Conservation (phyloP, 2,797 vertebrate species). For the Anguilla obscura region DNA sequence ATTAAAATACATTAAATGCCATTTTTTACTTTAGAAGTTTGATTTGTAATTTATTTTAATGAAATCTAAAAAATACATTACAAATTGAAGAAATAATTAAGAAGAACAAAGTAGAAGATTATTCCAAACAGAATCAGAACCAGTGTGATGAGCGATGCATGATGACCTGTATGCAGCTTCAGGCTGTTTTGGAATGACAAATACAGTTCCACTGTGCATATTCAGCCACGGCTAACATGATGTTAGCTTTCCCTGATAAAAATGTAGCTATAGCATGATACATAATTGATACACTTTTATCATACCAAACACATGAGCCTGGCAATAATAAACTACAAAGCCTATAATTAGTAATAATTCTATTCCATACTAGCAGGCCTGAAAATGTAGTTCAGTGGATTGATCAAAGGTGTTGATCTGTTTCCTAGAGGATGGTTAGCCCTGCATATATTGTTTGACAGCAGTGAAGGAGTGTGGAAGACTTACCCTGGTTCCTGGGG, state of each 20-base stretch:
- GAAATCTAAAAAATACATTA: not conserved
- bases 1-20: not conserved
- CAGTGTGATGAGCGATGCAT: too few species aligned
- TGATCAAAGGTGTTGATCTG: not conserved
- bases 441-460: not conserved
- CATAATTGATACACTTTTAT: not conserved
- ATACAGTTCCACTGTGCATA: not conserved
- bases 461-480: not conserved
- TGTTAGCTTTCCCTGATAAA: not conserved
- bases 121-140: not conserved
- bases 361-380: not conserved
- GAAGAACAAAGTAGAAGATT: not conserved
- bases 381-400: not conserved
- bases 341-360: not conserved
- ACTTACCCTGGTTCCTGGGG: constrained; percentile 87
- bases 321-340: not conserved
- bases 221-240: not conserved
- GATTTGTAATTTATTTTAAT: not conserved
- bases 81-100: not conserved
- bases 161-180: not conserved
- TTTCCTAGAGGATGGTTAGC: not conserved
- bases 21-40: not conserved
- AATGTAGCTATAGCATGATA: not conserved
- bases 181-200: not conserved
- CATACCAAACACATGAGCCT: not conserved